phyloP scores from a whole-genome alignment of 2,888 invertebrate species.

The Bruchidius siliquastri region DNA sequence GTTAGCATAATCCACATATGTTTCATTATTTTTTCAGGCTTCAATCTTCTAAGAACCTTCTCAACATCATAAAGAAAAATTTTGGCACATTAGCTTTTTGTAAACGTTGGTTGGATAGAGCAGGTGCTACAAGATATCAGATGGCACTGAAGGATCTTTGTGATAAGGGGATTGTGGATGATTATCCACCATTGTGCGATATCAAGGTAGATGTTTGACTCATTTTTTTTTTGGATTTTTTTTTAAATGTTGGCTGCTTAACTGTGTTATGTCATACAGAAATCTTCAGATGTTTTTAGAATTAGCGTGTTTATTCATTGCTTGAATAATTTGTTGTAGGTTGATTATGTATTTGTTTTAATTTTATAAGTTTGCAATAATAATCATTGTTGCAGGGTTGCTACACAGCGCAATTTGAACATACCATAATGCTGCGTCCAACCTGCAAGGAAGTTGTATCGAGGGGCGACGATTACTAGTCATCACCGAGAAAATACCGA shows the following conservation, averaged over 20 bases:
- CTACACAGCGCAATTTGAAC: conserved; percentile 99
- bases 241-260: too few species aligned
- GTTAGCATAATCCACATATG: too few species aligned
- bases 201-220: conserved; percentile 51
- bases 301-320: too few species aligned
- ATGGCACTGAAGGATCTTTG: conserved; percentile 98
- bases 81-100: conserved; percentile 98
- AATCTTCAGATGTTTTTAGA: too few species aligned
- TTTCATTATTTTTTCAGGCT: conserved; percentile 54
- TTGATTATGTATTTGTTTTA: neutral
- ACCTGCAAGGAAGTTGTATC: conserved; percentile 98
- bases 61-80: conserved; percentile 91
- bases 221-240: too few species aligned
- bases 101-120: conserved; percentile 96
- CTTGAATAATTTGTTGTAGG: too few species aligned
- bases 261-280: too few species aligned
- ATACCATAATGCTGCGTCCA: conserved; percentile 93
- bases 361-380: neutral
- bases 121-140: conserved; percentile 94
- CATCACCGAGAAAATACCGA: neutral
- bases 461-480: conserved; percentile 88
- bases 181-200: conserved; percentile 98
- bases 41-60: conserved; percentile 86
- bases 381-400: conserved; percentile 58
- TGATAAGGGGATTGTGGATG: conserved; percentile 95